phyloP scores from a whole-genome alignment of 2,888 invertebrate genomes.

The Caenorhabditis macrosperma region DNA sequence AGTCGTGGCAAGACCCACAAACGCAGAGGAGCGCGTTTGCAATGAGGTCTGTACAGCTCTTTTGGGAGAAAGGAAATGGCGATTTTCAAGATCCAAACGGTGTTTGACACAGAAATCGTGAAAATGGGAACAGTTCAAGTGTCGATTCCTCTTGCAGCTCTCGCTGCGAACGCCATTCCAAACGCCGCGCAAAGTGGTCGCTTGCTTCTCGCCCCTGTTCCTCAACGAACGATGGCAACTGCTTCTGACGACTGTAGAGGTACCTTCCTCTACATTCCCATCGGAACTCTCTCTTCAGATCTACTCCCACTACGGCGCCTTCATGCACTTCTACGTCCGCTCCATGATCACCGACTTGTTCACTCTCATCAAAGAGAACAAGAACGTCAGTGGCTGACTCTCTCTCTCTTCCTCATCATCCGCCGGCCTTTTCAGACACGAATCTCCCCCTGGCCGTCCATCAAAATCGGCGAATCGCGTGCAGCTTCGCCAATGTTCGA shows the following conservation, averaged over 20 bases:
- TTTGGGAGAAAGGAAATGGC: no score
- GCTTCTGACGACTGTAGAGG: slow-evolving; percentile 69
- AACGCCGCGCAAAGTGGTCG: slow-evolving; percentile 66
- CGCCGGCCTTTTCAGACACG: slow-evolving; percentile 54
- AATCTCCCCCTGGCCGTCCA: slow-evolving; percentile 70
- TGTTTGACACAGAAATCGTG: no score
- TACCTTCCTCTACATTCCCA: not conserved
- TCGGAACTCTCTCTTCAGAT: slow-evolving; percentile 57
- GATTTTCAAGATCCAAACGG: no score
- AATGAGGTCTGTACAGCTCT: no score
- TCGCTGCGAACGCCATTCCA: slow-evolving; percentile 50
- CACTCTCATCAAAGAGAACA: slow-evolving; percentile 60
- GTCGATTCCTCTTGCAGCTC: slow-evolving; percentile 27
- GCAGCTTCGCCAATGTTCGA: slow-evolving; percentile 65
- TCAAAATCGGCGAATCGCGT: slow-evolving; percentile 63
- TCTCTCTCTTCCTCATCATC: no score
- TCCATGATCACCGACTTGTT: slow-evolving; percentile 73
- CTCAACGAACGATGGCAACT: slow-evolving; percentile 78
- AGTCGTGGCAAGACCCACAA: no score
- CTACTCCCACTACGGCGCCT: slow-evolving; percentile 75
- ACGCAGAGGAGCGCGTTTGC: no score
- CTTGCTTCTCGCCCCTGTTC: slow-evolving; percentile 77
- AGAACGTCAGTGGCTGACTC: slow-evolving; percentile 50
- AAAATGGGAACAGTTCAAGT: no score
- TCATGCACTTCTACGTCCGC: slow-evolving; percentile 75